These are phyloP conservation scores for Synergus umbraculus DNA, from an alignment of 2,888 invertebrate species.

Conservation along the genomic window DNA sequence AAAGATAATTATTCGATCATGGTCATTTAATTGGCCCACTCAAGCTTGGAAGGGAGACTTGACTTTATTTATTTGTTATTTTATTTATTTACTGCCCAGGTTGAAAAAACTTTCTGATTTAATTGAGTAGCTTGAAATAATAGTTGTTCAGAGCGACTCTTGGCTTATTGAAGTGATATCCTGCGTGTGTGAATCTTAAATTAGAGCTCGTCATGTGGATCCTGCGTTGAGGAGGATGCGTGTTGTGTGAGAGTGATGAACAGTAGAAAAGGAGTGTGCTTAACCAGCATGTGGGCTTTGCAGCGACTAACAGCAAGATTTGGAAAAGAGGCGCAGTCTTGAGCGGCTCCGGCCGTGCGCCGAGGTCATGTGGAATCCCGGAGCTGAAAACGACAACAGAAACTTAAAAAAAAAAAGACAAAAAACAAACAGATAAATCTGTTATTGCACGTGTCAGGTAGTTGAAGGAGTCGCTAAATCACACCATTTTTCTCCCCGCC, in stretches of 20 bases:
- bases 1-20: no score
- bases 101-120: background rate
- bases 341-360: constrained; percentile 50
- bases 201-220: constrained; percentile 45
- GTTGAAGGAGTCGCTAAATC: constrained; percentile 53
- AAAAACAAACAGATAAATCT: constrained; percentile 35
- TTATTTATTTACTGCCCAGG: background rate
- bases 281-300: constrained; percentile 78
- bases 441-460: constrained; percentile 58
- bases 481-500: constrained; percentile 47
- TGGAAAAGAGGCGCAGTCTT: constrained; percentile 52
- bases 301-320: constrained; percentile 75
- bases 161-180: background rate
- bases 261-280: constrained; percentile 70
- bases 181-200: constrained; percentile 51
- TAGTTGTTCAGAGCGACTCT: background rate
- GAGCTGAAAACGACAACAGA: constrained; percentile 42
- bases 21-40: no score
- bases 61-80: no score
- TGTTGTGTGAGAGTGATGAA: constrained; percentile 56
- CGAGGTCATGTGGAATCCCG: constrained; percentile 50
- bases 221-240: constrained; percentile 45
- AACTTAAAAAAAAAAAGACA: background rate
- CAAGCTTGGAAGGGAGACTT: no score
- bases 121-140: background rate